Evolutionary conservation across 2,888 invertebrate species (phyloP), one percentile per base, ranked within the genome.

Genomic region (Hedychridium roseum): DNA sequence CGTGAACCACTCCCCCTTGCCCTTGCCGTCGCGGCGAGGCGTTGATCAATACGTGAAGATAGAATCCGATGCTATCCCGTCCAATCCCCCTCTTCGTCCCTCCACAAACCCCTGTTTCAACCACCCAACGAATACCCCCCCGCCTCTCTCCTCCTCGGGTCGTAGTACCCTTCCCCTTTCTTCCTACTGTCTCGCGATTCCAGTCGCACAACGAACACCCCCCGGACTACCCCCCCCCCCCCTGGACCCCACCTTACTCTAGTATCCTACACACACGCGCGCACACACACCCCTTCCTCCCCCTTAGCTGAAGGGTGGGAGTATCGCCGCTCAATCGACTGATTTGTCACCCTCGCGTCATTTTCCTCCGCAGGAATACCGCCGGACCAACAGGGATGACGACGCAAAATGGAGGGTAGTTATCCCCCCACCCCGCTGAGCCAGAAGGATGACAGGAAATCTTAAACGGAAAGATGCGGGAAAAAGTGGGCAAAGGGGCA

Each of bases 11-110:
- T 5, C 16, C 14, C 15, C 12, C 39, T 39, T 51, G 42, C 36
- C 53, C 54, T 56, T 55, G 60, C 58, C 65, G 69, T 70, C 69
- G 76, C 73, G 73, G 76, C 71, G 75, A 78, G 78, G 76, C 78
- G 76, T 79, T 78, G 78, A 79, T 79, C 78, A 78, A 79, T 79
- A 79, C 78, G 74, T 73, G 76, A 79, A 79, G 78, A 79, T 78
- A 79, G 78, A 78, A 79, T 78, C 77, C 78, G 71, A 76, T 78
- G 78, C 77, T 74, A 66, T 63, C 68, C 47, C 70, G 71, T 69
- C 71, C 70, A 69, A 65, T 71, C 68, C 68, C 50, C 67, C 45
- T 38, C 41, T 43, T 31, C 27, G 39, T 57, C 44, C 55, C 56
- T n/a, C n/a, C n/a, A n/a, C n/a, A n/a, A n/a, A n/a, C n/a, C n/a